A percentile compares a stretch with the other conserved stretches of the same genome.
These are phyloP conservation scores for Eristalinus aeneus DNA, from an alignment of 2,888 invertebrate genomes.

Conservation along the genomic window DNA sequence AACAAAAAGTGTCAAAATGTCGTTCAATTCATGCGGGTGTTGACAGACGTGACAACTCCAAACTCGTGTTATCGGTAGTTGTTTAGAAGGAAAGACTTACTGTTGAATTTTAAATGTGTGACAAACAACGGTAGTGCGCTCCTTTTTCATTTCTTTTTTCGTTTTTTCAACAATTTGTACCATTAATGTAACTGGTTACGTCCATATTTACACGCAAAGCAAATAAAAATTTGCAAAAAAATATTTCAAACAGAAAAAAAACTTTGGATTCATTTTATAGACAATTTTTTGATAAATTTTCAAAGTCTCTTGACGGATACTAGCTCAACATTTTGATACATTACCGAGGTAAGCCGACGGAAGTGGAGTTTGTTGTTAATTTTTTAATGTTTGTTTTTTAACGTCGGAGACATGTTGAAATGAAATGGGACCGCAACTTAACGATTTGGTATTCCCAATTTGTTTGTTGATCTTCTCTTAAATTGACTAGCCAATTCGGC, in stretches of 20 bases:
- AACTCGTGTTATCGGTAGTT: background rate
- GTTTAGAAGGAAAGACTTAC: background rate
- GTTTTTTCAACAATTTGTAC: background rate
- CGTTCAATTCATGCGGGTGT: conserved; percentile 22
- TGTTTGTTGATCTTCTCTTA: too few relatives aligned
- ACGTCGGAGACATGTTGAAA: too few relatives aligned
- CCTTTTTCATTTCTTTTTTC: background rate
- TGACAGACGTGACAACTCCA: conserved; percentile 6
- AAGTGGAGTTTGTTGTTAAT: background rate
- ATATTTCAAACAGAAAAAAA: conserved; percentile 1
- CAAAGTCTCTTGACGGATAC: conserved; percentile 41
- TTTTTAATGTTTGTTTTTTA: too few relatives aligned
- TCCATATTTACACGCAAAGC: conserved; percentile 43
- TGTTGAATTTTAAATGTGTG: background rate
- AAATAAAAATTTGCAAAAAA: conserved; percentile 1
- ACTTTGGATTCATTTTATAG: conserved; percentile 58
- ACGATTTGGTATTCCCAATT: too few relatives aligned
- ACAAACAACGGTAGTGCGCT: background rate
- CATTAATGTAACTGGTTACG: conserved; percentile 36
- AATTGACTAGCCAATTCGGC: too few relatives aligned
- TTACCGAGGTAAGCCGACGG: conserved; percentile 7
- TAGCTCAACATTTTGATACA: conserved; percentile 1
- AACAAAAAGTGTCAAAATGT: conserved; percentile 28
- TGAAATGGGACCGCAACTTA: too few relatives aligned
- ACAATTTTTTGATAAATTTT: conserved; percentile 40